These are phyloP conservation scores for Temnopleurus reevesii DNA, from an alignment of 53 echinoderm and acorn worm species.

Conservation along the genomic window DNA sequence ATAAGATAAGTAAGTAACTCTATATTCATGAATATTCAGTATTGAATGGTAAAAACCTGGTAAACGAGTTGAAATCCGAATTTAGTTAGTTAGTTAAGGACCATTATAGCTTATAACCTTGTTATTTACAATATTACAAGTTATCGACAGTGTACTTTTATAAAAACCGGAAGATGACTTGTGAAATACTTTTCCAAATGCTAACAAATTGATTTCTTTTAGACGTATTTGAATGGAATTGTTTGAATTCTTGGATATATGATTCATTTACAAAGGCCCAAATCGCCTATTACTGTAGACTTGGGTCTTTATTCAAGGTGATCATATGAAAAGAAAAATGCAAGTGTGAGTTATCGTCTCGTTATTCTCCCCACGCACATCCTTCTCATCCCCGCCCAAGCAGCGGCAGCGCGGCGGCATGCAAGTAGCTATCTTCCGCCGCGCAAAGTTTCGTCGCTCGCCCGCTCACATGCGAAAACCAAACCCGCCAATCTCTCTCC, in stretches of 20 bases:
- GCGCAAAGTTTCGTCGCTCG: not conserved
- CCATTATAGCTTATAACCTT: too few species aligned
- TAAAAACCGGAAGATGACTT: too few species aligned
- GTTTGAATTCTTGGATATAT: not conserved
- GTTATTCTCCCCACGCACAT: not conserved
- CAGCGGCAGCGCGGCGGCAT: not conserved
- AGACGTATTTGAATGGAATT: not conserved
- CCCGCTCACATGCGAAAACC: not conserved
- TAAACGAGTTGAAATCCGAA: too few species aligned
- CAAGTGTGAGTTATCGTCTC: not conserved
- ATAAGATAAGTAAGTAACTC: too few species aligned
- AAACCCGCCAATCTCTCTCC: not conserved
- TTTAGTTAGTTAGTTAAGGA: too few species aligned
- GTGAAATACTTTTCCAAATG: too few species aligned
- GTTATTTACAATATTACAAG: too few species aligned
- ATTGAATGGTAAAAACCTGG: too few species aligned
- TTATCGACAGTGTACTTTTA: too few species aligned
- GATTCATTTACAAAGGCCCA: not conserved
- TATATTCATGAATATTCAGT: too few species aligned
- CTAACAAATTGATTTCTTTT: too few species aligned
- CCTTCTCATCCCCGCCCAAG: not conserved
- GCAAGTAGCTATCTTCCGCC: too few species aligned
- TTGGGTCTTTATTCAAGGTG: not conserved
- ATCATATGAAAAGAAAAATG: not conserved
- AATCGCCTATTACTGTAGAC: not conserved